Conservation (phyloP, 2,888 invertebrate species). For the Antheraea assamensis region DNA sequence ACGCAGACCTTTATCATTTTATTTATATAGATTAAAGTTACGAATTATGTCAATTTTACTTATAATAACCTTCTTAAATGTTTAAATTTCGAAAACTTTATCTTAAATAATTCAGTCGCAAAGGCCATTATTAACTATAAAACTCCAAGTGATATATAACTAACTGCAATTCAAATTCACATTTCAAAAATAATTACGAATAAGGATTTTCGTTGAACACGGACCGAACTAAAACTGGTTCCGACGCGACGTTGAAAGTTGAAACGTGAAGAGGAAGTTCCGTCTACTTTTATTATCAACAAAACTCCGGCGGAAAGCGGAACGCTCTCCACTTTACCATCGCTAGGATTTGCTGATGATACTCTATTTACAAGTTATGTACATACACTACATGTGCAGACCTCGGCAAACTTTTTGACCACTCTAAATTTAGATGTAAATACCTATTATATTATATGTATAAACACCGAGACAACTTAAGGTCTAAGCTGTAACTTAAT, state of each 20-base stretch:
- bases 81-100: too few species aligned
- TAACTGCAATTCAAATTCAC: not conserved
- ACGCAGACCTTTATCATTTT: too few species aligned
- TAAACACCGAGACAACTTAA: too few species aligned
- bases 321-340: conserved; percentile 1
- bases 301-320: conserved; percentile 4
- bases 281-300: conserved; percentile 14
- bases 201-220: conserved; percentile 4
- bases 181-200: not conserved
- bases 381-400: not conserved
- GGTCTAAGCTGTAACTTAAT: too few species aligned
- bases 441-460: too few species aligned
- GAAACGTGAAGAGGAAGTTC: conserved; percentile 11
- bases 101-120: too few species aligned
- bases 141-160: not conserved
- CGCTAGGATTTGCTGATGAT: conserved; percentile 10
- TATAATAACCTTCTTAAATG: too few species aligned
- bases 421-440: too few species aligned
- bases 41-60: too few species aligned
- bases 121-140: not conserved
- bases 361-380: not conserved
- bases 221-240: conserved; percentile 1
- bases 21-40: too few species aligned
- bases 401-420: too few species aligned
- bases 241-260: conserved; percentile 16